Evolutionary conservation across 2,888 invertebrate genomes (phyloP).

Genomic region (Pantelozetes paolii): DNA sequence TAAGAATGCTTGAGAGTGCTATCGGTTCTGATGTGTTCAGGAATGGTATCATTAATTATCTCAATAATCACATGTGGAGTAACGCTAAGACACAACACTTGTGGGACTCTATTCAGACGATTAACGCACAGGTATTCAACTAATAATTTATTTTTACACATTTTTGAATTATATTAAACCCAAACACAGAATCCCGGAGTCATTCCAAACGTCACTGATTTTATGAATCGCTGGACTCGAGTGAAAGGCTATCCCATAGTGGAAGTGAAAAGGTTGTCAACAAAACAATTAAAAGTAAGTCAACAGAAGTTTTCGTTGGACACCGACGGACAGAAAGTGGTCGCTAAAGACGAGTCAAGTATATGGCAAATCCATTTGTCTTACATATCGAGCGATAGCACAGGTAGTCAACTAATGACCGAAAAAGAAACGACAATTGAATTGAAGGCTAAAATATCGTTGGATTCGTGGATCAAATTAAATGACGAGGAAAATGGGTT

Average conservation of each 20-base stretch:
- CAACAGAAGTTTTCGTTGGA: conserved; percentile 63
- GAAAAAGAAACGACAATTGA: conserved; percentile 38
- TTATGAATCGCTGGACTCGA: conserved; percentile 77
- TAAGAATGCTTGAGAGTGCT: conserved; percentile 86
- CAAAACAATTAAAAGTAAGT: conserved; percentile 60
- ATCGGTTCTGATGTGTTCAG: conserved; percentile 73
- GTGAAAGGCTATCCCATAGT: conserved; percentile 73
- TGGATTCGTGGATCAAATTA: conserved; percentile 35
- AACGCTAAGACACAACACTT: conserved; percentile 75
- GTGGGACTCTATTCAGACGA: conserved; percentile 60
- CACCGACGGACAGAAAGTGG: not conserved
- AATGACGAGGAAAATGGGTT: conserved; percentile 72
- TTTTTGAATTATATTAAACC: not conserved
- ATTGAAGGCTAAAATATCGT: not conserved
- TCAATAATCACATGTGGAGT: conserved; percentile 61
- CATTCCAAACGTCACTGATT: conserved; percentile 51
- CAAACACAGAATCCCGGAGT: not conserved
- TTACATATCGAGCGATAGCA: not conserved
- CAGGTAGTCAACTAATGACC: conserved; percentile 53
- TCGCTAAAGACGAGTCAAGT: not conserved
- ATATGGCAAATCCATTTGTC: conserved; percentile 31
- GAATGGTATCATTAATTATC: conserved; percentile 57
- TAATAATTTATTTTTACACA: too few species aligned
- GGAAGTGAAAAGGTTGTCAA: conserved; percentile 63
- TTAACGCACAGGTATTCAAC: conserved; percentile 15